These are phyloP conservation scores for Oreochromis grahami DNA, from an alignment of 2,797 vertebrate genomes.

Conservation along the genomic window DNA sequence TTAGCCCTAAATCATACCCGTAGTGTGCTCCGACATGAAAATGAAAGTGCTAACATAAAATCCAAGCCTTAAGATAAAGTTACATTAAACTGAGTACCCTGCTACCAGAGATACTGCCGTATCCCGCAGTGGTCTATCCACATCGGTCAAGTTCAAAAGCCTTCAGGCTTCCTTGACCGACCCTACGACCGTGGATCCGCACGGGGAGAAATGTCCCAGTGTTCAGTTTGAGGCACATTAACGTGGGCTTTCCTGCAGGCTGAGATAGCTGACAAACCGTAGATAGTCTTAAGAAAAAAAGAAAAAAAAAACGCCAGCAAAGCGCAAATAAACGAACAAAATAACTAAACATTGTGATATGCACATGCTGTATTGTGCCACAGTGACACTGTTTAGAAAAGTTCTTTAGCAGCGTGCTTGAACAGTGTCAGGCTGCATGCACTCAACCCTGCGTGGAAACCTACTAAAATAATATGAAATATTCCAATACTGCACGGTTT, in stretches of 20 bases:
- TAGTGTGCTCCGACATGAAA: neutral
- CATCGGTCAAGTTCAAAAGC: slow-evolving; percentile 26
- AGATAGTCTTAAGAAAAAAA: neutral
- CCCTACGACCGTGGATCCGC: neutral
- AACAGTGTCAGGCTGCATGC: neutral
- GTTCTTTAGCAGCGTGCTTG: neutral
- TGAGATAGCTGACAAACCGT: neutral
- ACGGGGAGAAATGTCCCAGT: neutral
- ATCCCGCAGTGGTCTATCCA: neutral
- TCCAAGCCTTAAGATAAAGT: neutral
- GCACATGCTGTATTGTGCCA: neutral
- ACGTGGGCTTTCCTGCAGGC: neutral
- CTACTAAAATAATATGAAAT: neutral
- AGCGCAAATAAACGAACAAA: neutral
- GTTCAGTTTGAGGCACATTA: neutral
- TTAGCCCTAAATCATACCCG: neutral
- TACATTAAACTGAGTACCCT: neutral
- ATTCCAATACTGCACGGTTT: neutral
- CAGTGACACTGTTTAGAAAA: neutral
- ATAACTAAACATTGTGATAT: neutral
- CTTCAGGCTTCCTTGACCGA: neutral
- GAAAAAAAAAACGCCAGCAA: neutral
- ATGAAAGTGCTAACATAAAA: neutral
- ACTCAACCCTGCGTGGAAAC: neutral
- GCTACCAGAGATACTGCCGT: neutral